phyloP scores from a whole-genome alignment of 2,888 invertebrate genomes.

The Cataglyphis albicans region DNA sequence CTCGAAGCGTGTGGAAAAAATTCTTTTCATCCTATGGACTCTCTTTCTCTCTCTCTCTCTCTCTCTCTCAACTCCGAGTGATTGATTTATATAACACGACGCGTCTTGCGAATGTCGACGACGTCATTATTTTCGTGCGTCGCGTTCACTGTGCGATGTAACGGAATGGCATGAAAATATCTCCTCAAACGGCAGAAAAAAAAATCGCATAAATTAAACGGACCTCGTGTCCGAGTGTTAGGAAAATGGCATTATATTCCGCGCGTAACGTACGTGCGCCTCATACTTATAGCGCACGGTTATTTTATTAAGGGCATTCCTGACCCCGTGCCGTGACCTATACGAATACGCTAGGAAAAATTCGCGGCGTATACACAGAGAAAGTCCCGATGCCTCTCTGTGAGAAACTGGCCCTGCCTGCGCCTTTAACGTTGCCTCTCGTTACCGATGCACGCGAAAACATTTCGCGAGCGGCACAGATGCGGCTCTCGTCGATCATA shows the following conservation, averaged over 20 bases:
- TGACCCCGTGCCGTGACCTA: conserved; percentile 81
- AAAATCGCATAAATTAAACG: conserved; percentile 60
- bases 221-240: conserved; percentile 49
- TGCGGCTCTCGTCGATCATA: conserved; percentile 59
- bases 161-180: conserved; percentile 34
- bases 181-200: not conserved
- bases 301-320: conserved; percentile 85
- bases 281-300: conserved; percentile 72
- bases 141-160: not conserved
- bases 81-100: not conserved
- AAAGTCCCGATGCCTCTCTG: conserved; percentile 84
- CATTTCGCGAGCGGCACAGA: conserved; percentile 50
- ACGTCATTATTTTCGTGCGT: conserved; percentile 11
- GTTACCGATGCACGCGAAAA: conserved; percentile 73
- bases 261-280: conserved; percentile 77
- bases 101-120: not conserved
- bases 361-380: conserved; percentile 78
- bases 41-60: no score
- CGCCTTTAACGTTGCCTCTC: conserved; percentile 65
- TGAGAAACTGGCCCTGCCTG: conserved; percentile 80
- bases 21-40: not conserved
- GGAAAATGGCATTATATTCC: conserved; percentile 73
- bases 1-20: not conserved
- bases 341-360: conserved; percentile 78
- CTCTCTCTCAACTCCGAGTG: no score